These are phyloP conservation scores for Pygoscelis adeliae DNA, from an alignment of 2,113 vertebrate genomes.

Conservation along the genomic window DNA sequence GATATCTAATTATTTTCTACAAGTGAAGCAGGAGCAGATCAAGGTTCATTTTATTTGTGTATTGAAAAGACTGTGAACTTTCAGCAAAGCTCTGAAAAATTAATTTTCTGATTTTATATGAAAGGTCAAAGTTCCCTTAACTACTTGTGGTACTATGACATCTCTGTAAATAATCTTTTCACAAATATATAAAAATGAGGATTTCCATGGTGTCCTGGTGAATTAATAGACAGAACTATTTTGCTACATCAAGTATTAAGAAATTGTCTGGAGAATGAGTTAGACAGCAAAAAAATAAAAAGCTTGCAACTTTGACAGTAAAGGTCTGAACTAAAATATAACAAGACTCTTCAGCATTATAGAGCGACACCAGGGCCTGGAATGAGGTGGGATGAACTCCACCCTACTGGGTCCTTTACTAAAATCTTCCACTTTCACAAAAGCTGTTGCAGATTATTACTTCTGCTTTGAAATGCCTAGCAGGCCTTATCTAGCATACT, in stretches of 20 bases:
- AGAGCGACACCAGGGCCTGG: neutral
- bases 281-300: neutral
- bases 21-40: conserved; percentile 28
- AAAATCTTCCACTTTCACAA: neutral
- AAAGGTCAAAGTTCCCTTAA: conserved; percentile 9
- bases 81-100: neutral
- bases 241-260: neutral
- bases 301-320: neutral
- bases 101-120: conserved; percentile 4
- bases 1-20: conserved; percentile 62
- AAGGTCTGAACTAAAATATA: neutral
- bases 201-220: neutral
- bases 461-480: neutral
- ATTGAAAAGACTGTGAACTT: neutral
- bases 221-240: neutral
- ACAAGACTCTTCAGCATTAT: neutral
- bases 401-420: neutral
- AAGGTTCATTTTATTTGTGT: neutral
- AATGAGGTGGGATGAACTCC: neutral
- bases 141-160: neutral
- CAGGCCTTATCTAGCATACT: neutral
- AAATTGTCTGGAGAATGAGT: neutral
- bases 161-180: neutral
- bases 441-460: neutral
- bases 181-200: neutral